phyloP scores from a whole-genome alignment of 2,113 vertebrate species.

The Balaenoptera acutorostrata region DNA sequence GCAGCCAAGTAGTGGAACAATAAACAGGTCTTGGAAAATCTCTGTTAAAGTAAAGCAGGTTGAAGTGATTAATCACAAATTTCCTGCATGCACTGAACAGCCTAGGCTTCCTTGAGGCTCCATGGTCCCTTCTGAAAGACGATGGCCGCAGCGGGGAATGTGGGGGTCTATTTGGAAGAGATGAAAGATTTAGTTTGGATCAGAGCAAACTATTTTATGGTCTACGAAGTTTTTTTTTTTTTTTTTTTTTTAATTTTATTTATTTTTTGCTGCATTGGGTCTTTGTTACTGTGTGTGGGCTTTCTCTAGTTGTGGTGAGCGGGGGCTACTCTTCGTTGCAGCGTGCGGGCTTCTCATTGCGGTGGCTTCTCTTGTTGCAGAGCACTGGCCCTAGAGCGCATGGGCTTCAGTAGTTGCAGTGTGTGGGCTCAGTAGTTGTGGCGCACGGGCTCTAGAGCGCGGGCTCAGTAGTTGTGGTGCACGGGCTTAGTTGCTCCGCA shows the following conservation, averaged over 20 bases:
- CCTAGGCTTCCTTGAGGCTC: constrained; percentile 4
- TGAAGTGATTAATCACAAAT: constrained; percentile 68
- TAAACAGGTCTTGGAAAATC: constrained; percentile 69
- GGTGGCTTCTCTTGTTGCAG: no score
- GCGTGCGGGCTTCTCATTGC: no score
- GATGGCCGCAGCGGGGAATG: not conserved
- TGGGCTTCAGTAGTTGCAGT: no score
- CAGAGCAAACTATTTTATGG: not conserved
- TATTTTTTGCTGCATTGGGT: no score
- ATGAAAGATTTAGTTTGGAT: constrained; percentile 36
- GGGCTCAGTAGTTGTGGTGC: accelerated
- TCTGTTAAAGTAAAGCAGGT: constrained; percentile 47
- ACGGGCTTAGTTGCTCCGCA: no score
- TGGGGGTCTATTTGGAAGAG: not conserved
- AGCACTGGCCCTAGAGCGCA: no score
- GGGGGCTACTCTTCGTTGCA: no score
- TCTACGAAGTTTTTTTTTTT: not conserved
- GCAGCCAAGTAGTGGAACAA: constrained; percentile 57
- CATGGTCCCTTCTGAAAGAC: not conserved
- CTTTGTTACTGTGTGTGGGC: no score
- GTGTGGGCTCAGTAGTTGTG: no score
- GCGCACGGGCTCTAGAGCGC: no score
- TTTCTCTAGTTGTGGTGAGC: no score
- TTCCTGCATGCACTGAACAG: constrained; percentile 15
- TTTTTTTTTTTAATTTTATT: no score